Base-by-base conservation (phyloP, 2,888 invertebrate genomes). In the Tetropium fuscum region DNA sequence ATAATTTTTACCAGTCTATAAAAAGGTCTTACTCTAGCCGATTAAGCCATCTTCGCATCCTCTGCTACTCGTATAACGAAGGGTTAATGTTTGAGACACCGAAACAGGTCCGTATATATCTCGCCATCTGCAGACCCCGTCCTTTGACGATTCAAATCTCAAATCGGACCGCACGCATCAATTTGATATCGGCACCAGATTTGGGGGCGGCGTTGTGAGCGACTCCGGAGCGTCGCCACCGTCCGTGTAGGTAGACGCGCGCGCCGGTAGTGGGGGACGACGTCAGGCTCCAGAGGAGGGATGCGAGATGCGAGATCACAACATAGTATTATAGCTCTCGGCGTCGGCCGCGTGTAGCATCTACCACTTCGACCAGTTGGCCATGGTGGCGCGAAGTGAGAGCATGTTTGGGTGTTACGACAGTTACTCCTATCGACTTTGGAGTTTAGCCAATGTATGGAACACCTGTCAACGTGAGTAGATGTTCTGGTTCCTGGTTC, bases 371-470 rank as follows among this genome's bases (percentile, higher is more conserved):
- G n/a, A 84, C 79, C 87, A 88, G 89, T 90, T 87, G 87, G 90
- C 88, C 88, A 90, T 90, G 90, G 90, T 91, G 87, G 90, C 90
- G 87, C 88, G 88, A 84, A 86, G 87, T 86, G 89, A 85, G 85
- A 88, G 87, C 86, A 90, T 88, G 89, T 88, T 87, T 86, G 88
- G 87, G 81, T 87, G 87, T 84, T 88, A 88, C 85, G 89, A 89
- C 84, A 89, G 88, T 85, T 90, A 89, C 84, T 89, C 89, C 82
- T 89, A 89, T 84, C 87, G 89, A 82, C 87, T 90, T 83, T 89
- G 89, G 89, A 89, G 88, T 85, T 85, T 90, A 83, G 89, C 89
- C 84, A 89, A 89, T 84, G 88, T 89, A 78, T 89, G 89, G 89
- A 88, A 87, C 84, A 87, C 87, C 85, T 88, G 87, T 83, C 88